Evolutionary conservation across 2,113 vertebrate genomes (phyloP).

Genomic region (Pelobates fuscus): DNA sequence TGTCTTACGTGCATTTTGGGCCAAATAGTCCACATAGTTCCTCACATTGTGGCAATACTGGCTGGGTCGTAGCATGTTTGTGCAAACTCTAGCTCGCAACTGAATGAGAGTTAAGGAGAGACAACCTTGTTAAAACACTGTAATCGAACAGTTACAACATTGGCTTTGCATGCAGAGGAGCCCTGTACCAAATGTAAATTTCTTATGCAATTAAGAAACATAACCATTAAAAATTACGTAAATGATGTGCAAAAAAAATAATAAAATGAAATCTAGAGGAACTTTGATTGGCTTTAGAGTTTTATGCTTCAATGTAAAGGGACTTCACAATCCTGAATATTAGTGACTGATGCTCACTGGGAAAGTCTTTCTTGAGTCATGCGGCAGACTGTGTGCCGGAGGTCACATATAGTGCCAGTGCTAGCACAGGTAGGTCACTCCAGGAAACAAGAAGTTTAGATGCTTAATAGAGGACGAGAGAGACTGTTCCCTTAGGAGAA

Average conservation of each 20-base stretch:
- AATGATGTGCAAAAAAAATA: too few species aligned
- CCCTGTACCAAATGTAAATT: too few species aligned
- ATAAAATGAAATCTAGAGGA: too few species aligned
- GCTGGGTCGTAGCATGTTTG: background rate
- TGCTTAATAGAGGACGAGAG: conserved; percentile 40
- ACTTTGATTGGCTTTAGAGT: too few species aligned
- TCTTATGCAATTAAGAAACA: too few species aligned
- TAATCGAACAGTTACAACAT: background rate
- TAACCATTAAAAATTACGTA: too few species aligned
- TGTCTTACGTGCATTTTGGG: background rate
- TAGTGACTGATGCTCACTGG: too few species aligned
- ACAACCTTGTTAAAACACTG: background rate
- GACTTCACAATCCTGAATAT: too few species aligned
- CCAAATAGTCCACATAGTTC: background rate
- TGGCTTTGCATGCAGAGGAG: too few species aligned
- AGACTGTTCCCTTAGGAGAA: conserved; percentile 32
- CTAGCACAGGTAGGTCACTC: conserved; percentile 13
- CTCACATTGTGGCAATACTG: background rate
- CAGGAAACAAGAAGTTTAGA: background rate
- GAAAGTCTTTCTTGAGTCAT: too few species aligned
- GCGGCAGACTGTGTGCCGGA: background rate
- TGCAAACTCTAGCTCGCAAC: background rate
- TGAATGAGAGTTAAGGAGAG: background rate
- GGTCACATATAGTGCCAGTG: conserved; percentile 4
- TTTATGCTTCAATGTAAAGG: too few species aligned